Percentiles rank a stretch among this genome's conserved stretches.
Conservation (phyloP, 2,113 vertebrate genomes). For the Petrocephalus zakoni region DNA sequence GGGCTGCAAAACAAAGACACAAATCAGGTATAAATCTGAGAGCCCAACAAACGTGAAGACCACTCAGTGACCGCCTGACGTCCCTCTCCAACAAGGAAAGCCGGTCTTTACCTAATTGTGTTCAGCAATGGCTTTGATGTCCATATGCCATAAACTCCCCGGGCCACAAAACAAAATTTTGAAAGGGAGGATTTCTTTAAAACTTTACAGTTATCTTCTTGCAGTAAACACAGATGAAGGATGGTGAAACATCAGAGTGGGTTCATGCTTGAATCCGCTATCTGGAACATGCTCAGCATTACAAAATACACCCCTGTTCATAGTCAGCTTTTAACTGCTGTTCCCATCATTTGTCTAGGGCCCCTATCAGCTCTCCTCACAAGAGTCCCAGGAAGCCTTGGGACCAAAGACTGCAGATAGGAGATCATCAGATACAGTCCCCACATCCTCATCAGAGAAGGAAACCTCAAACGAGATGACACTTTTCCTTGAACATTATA, state of each 20-base stretch:
- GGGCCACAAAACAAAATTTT: neutral
- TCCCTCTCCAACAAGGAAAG: neutral
- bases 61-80: neutral
- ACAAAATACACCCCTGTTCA: neutral
- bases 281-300: neutral
- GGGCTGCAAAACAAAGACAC: constrained; percentile 68
- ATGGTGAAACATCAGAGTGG: neutral
- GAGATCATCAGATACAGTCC: constrained; percentile 40
- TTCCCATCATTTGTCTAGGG: neutral
- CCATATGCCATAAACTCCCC: neutral
- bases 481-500: neutral
- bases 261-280: neutral
- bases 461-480: neutral
- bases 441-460: constrained; percentile 3
- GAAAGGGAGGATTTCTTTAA: neutral
- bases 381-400: constrained; percentile 36
- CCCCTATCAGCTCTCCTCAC: constrained; percentile 38
- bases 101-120: neutral
- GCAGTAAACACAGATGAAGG: neutral
- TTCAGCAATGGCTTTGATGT: neutral
- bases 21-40: constrained; percentile 44
- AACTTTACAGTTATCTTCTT: neutral
- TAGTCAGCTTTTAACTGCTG: neutral
- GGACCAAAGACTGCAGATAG: constrained; percentile 19
- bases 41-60: constrained; percentile 37